Conservation (phyloP, 2,797 vertebrate species). For the Chromobotia macracanthus region DNA sequence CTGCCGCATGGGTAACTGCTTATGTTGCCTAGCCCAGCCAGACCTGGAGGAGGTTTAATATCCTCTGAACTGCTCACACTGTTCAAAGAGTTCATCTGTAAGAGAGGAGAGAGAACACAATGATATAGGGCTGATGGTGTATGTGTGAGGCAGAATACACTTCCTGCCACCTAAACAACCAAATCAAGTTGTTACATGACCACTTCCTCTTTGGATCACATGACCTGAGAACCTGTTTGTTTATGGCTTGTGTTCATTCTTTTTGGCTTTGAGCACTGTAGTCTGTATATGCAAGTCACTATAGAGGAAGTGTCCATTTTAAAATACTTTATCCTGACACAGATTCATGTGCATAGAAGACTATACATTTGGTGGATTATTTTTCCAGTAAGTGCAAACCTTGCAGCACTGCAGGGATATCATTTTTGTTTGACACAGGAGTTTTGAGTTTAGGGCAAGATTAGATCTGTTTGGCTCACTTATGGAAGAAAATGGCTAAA, state of each 20-base stretch:
- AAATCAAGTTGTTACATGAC: neutral
- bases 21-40: conserved; percentile 78
- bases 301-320: neutral
- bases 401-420: too few relatives aligned
- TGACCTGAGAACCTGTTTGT: conserved; percentile 9
- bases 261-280: neutral
- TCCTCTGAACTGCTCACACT: conserved; percentile 87
- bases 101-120: neutral
- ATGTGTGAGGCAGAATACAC: too few relatives aligned
- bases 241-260: neutral
- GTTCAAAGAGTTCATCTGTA: conserved; percentile 86
- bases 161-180: neutral
- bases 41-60: conserved; percentile 87
- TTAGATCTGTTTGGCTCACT: too few relatives aligned
- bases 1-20: conserved; percentile 88
- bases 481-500: too few relatives aligned
- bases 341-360: neutral
- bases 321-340: neutral
- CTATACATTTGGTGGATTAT: neutral
- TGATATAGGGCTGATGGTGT: neutral
- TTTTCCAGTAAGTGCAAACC: too few relatives aligned
- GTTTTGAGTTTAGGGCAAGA: too few relatives aligned
- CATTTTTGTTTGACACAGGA: too few relatives aligned
- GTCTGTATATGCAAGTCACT: neutral
- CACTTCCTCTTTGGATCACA: conserved; percentile 16